Conservation (phyloP, 2,888 invertebrate species). For the Andrena praecox region DNA sequence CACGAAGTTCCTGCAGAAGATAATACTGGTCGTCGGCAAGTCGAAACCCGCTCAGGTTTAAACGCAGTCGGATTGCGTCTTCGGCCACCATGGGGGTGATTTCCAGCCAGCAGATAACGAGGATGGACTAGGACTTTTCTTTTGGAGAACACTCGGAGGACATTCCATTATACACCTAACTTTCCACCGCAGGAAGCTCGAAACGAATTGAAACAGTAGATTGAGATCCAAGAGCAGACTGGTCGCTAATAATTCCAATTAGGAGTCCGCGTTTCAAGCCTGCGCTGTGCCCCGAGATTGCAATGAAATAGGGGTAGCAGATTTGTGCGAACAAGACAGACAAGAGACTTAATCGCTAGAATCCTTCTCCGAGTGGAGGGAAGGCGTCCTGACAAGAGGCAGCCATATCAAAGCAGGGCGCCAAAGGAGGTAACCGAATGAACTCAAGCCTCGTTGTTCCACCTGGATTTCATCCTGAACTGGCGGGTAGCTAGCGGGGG, state of each 20-base stretch:
- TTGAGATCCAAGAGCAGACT: background rate
- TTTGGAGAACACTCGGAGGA: background rate
- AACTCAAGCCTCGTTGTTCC: conserved; percentile 16
- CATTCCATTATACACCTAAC: background rate
- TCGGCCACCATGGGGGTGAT: conserved; percentile 25
- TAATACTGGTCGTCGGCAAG: conserved; percentile 91
- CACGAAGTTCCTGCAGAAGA: conserved; percentile 89
- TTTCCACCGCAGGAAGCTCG: background rate
- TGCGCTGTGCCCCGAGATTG: background rate
- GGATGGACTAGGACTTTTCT: conserved; percentile 28
- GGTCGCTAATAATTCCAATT: background rate
- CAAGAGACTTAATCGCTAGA: background rate
- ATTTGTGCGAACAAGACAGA: background rate
- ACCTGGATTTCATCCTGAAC: conserved; percentile 24
- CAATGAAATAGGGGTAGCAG: background rate
- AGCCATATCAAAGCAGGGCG: conserved; percentile 77
- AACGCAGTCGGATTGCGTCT: conserved; percentile 73
- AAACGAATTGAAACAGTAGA: background rate
- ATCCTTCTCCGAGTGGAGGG: conserved; percentile 17
- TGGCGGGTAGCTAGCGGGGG: conserved; percentile 17
- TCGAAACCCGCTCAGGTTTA: conserved; percentile 90
- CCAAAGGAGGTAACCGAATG: conserved; percentile 7
- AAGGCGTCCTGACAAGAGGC: conserved; percentile 72
- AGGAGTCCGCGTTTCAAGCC: background rate
- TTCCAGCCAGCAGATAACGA: conserved; percentile 41